Evolutionary conservation across 2,888 invertebrate species (phyloP), one percentile per base, ranked within the genome.

Genomic region (Poecilobothrus nobilitatus): DNA sequence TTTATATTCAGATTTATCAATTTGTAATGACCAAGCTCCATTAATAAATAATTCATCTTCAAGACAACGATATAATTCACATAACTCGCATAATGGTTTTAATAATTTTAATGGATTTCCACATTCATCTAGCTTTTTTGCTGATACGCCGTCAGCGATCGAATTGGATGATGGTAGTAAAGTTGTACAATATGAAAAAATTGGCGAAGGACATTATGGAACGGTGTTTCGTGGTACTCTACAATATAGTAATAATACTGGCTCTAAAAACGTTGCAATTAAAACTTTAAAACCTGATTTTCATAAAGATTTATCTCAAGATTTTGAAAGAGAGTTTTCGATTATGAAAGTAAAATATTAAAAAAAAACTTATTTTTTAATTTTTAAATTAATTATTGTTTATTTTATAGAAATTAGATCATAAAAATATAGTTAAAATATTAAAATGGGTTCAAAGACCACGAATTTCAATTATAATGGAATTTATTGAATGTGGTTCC

Each of bases 381-480:
- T 67, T 18, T 34, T 61, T 44, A 63, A 67, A 63, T 65, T 69
- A 18, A 69, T 66, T 68, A 63, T 68, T 63, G 37, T 22, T 20
- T 67, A 21, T 18, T 8, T 81, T 75, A 1, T 80, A 92, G 91
- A 87, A 87, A 0, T 81, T 95, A 64, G 87, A 90, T 74, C 95
- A 95, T 83, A 88, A 88, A 65, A 95, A 95, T 81, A 92, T 95
- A 73, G 94, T 95, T 0, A 89, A 91, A 82, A 93, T 95, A 74
- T 86, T 92, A 70, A 93, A 91, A 22, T 91, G 92, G 41, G 86
- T 91, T 74, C 87, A 90, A 75, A 89, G 90, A 73, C 90, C 91
- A 0, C 89, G 91, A 74, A 87, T 91, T 18, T 87, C 89, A 69
- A 86, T 95, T 69, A 91, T 95, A 12, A 95, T 95, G 95, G 95